Evolutionary conservation across 64 coral and sea anemone species (phyloP).

Genomic region (Cladopsammia gracilis): DNA sequence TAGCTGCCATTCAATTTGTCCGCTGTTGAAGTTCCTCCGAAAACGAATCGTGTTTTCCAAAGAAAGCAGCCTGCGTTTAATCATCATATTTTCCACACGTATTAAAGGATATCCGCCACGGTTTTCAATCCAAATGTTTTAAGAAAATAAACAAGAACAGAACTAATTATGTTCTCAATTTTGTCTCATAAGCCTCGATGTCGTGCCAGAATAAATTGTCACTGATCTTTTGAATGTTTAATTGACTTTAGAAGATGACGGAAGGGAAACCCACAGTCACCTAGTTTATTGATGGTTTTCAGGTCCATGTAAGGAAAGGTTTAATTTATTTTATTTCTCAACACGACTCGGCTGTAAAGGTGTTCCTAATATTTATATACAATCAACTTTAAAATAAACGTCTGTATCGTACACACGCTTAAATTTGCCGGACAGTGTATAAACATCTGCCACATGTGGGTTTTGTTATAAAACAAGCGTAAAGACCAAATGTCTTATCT

Average conservation of each 20-base stretch:
- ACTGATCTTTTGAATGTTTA: background rate
- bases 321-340: background rate
- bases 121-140: too few species aligned
- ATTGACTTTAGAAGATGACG: background rate
- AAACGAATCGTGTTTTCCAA: too few species aligned
- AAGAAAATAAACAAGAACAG: too few species aligned
- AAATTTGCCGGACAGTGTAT: background rate
- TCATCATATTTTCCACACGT: too few species aligned
- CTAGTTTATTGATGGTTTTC: background rate
- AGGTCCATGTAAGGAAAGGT: background rate
- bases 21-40: too few species aligned
- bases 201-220: background rate
- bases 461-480: background rate
- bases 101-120: too few species aligned
- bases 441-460: background rate
- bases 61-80: too few species aligned
- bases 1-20: too few species aligned
- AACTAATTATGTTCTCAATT: too few species aligned
- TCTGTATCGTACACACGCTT: background rate
- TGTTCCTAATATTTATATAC: slow-evolving; percentile 5
- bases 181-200: background rate
- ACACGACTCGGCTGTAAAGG: background rate
- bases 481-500: background rate
- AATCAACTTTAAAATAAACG: background rate
- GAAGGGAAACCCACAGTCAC: background rate